Percentiles rank a stretch among this genome's conserved stretches.
phyloP scores from a whole-genome alignment of 2,113 vertebrate species.

The Nerophis ophidion region DNA sequence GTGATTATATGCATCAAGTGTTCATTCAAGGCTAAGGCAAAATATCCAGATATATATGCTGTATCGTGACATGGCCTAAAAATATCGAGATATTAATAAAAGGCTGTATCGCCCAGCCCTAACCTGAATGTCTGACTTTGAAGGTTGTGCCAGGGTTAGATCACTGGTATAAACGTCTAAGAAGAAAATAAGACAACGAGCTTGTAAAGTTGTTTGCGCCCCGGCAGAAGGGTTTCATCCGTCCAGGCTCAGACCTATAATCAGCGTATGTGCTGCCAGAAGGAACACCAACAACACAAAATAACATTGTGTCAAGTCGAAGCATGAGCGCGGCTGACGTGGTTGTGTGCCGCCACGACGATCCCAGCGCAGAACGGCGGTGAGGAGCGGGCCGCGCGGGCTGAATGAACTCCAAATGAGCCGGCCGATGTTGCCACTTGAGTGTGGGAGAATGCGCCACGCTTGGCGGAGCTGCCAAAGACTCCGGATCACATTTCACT shows the following conservation, averaged over 20 bases:
- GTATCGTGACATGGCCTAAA: too few species aligned
- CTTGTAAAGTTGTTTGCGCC: slow-evolving; percentile 15
- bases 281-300: slow-evolving; percentile 12
- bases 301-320: slow-evolving; percentile 14
- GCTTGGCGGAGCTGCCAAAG: slow-evolving; percentile 53
- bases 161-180: background rate
- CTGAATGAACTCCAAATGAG: slow-evolving; percentile 18
- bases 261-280: slow-evolving; percentile 15
- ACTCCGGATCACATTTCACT: slow-evolving; percentile 64
- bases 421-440: slow-evolving; percentile 18
- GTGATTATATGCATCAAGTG: too few species aligned
- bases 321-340: slow-evolving; percentile 14
- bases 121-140: too few species aligned
- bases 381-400: slow-evolving; percentile 17
- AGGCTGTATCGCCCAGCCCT: too few species aligned
- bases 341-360: too few species aligned
- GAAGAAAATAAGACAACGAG: slow-evolving; percentile 12
- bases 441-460: slow-evolving; percentile 62
- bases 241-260: slow-evolving; percentile 11
- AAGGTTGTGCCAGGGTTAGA: too few species aligned
- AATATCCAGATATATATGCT: too few species aligned
- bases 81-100: too few species aligned
- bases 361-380: slow-evolving; percentile 23
- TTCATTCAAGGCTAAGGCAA: too few species aligned
- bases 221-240: slow-evolving; percentile 20